These are phyloP conservation scores for Mactromeris polynyma DNA, from an alignment of 2,888 invertebrate species.

Conservation along the genomic window DNA sequence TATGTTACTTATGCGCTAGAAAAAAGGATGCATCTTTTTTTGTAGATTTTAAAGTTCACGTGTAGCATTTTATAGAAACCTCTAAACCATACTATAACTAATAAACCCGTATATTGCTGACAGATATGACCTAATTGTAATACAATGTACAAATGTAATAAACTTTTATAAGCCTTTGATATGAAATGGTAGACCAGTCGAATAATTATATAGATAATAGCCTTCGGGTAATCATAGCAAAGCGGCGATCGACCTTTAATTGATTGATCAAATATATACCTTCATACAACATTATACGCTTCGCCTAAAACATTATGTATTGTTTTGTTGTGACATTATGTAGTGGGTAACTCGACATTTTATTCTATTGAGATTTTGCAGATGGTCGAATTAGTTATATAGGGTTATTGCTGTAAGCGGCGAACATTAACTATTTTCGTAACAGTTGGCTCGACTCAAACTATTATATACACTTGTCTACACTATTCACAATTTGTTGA, in stretches of 20 bases:
- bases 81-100: too few relatives aligned
- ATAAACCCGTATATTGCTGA: background rate
- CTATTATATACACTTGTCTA: background rate
- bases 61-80: too few relatives aligned
- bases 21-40: too few relatives aligned
- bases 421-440: background rate
- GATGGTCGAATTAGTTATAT: background rate
- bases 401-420: background rate
- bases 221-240: background rate
- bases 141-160: background rate
- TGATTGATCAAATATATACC: background rate
- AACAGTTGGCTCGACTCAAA: background rate
- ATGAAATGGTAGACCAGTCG: background rate
- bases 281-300: background rate
- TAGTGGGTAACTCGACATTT: background rate
- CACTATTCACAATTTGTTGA: background rate
- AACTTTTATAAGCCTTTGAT: background rate
- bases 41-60: too few relatives aligned
- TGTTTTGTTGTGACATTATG: background rate
- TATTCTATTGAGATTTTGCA: background rate
- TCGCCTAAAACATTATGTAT: background rate
- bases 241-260: background rate
- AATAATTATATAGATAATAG: conserved; percentile 1
- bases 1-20: too few relatives aligned
- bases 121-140: background rate